phyloP scores from a whole-genome alignment of 2,797 vertebrate genomes.

The Astyanax mexicanus region DNA sequence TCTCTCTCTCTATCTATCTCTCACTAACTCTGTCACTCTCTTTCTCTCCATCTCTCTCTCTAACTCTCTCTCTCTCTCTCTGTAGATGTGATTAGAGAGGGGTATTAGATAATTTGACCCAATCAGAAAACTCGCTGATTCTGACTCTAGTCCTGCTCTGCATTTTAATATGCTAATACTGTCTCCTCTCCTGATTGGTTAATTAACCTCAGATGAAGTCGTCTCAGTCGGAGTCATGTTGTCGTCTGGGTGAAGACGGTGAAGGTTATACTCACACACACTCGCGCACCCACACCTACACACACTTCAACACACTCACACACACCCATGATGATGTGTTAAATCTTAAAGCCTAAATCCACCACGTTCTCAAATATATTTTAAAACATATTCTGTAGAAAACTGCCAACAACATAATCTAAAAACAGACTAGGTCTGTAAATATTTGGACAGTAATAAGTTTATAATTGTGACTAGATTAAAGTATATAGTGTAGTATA shows the following conservation, averaged over 20 bases:
- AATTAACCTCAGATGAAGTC: slow-evolving; percentile 82
- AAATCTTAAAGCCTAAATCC: too few relatives aligned
- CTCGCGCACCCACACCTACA: not conserved
- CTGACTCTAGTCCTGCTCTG: slow-evolving; percentile 74
- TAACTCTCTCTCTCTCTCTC: slow-evolving; percentile 37
- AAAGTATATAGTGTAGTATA: too few relatives aligned
- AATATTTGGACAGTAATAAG: too few relatives aligned
- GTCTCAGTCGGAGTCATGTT: slow-evolving; percentile 73
- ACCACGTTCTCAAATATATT: too few relatives aligned
- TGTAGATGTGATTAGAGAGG: slow-evolving; percentile 76
- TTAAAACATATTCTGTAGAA: too few relatives aligned
- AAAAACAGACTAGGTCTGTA: too few relatives aligned
- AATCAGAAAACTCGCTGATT: slow-evolving; percentile 79
- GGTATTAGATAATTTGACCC: slow-evolving; percentile 79
- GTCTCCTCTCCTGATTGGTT: slow-evolving; percentile 82
- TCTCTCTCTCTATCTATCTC: not conserved
- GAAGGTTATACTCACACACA: slow-evolving; percentile 57
- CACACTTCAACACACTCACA: too few relatives aligned
- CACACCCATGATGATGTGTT: too few relatives aligned
- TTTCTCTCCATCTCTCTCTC: slow-evolving; percentile 39
- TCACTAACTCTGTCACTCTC: slow-evolving; percentile 32
- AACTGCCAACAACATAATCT: too few relatives aligned
- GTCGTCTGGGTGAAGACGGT: slow-evolving; percentile 64
- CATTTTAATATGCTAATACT: slow-evolving; percentile 84
- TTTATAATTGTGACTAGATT: too few relatives aligned